Evolutionary conservation across 2,888 invertebrate species (phyloP), one percentile per base, ranked within the genome.

Genomic region (Platycheirus albimanus): DNA sequence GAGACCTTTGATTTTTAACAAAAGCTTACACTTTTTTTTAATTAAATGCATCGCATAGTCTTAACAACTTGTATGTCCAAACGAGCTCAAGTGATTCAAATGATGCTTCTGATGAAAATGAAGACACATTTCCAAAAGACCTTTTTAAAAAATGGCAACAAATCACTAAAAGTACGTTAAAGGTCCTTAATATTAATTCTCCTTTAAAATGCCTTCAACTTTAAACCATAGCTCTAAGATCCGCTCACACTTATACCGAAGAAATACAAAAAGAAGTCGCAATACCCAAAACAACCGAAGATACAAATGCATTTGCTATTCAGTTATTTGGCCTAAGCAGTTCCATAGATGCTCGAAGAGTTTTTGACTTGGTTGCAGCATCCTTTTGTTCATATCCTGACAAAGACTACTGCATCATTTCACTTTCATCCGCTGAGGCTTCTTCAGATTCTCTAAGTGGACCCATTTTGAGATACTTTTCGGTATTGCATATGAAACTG

Each of bases 301-400:
- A n/a, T 3, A 30, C 36, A 4, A 83, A 83, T n/a, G 88, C 85
- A 0, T 90, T 89, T 63, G 75, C 85, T 1, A 58, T 89, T 3
- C 87, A 88, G 69, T 77, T 88, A 15, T 88, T 88, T 11, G 88
- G 87, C 33, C 67, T 90, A 49, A 85, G 85, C 41, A n/a, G 15
- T 4, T 2, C 45, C 0, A 63, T 93, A 64, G 93, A 94, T 86
- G 91, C 92, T 20, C 91, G 93, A 63, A 89, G 90, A 76, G 88
- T 92, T 0, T 91, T 91, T 54, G 92, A 94, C 84, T 91, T 95
- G 56, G 89, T 95, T 11, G 92, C 93, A 85, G 93, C 93, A 0
- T 93, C 94, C 0, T 95, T 95, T 88, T 93, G 94, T 86, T 91
- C 93, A 43, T 94, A 93, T 89, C 93, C 94, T 1, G 90, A 93